phyloP scores from a whole-genome alignment of 1,140 invertebrate genomes.

The Leptoteleia sp. region DNA sequence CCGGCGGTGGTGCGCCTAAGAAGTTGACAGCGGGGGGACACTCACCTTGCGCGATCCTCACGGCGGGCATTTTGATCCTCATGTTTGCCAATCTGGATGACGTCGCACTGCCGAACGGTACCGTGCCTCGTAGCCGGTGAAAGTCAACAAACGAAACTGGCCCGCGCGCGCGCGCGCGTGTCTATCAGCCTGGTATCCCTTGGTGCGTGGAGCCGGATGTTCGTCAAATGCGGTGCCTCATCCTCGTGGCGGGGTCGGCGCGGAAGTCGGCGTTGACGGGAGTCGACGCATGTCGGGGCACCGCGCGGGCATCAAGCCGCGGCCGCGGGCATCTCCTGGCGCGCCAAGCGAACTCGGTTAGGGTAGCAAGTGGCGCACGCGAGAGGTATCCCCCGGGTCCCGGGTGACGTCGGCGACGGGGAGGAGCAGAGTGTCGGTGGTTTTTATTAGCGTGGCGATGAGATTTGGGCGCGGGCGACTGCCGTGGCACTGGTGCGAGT shows the following conservation, averaged over 20 bases:
- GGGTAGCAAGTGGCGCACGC: no score
- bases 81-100: constrained; percentile 84
- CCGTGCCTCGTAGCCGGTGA: constrained; percentile 23
- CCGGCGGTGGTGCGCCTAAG: no score
- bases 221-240: constrained; percentile 50
- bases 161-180: no score
- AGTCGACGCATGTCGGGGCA: background rate
- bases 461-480: no score
- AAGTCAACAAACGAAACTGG: constrained; percentile 38
- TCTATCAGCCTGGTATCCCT: constrained; percentile 10
- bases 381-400: no score
- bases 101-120: constrained; percentile 20
- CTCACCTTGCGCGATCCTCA: constrained; percentile 95
- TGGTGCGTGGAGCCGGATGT: constrained; percentile 2
- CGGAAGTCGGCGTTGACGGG: constrained; percentile 12
- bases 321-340: background rate
- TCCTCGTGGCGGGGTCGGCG: constrained; percentile 20
- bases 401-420: no score
- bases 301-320: background rate
- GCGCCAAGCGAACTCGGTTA: no score
- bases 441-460: no score
- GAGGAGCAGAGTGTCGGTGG: no score
- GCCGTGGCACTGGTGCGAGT: no score
- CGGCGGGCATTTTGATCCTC: constrained; percentile 97
- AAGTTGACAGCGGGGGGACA: background rate